A percentile compares a stretch with the other conserved stretches of the same genome.
Evolutionary conservation across 2,113 vertebrate genomes (phyloP).

Genomic region (Poicephalus meyeri): DNA sequence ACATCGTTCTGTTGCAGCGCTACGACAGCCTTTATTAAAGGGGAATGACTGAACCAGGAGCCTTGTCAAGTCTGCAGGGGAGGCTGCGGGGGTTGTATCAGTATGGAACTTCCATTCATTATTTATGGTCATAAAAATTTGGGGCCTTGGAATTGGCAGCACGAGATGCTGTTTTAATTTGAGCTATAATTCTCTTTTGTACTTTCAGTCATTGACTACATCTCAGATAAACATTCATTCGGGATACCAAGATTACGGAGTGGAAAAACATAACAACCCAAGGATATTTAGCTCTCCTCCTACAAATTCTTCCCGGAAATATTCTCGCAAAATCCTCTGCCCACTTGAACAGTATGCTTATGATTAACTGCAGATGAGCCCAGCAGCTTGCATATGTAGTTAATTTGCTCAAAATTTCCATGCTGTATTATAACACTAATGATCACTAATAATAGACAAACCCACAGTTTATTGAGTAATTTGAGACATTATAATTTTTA

Average conservation of each 20-base stretch:
- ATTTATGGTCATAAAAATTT: conserved; percentile 24
- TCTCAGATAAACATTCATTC: conserved; percentile 46
- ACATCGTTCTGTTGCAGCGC: conserved; percentile 2
- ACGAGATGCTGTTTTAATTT: conserved; percentile 55
- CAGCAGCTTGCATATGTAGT: conserved; percentile 75
- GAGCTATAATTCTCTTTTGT: conserved; percentile 36
- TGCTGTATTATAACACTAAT: conserved; percentile 82
- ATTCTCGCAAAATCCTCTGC: conserved; percentile 66
- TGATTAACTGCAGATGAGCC: conserved; percentile 81
- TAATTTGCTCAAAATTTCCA: conserved; percentile 84
- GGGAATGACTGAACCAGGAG: not conserved
- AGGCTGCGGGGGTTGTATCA: not conserved
- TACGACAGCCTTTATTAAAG: not conserved
- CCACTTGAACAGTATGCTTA: conserved; percentile 64
- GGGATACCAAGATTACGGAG: conserved; percentile 47
- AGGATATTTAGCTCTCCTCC: conserved; percentile 50
- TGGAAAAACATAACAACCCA: not conserved
- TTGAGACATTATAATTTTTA: conserved; percentile 80
- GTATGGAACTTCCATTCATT: conserved; percentile 7
- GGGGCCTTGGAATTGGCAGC: not conserved
- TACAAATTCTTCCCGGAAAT: conserved; percentile 68
- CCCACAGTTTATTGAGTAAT: conserved; percentile 86
- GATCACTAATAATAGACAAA: conserved; percentile 85
- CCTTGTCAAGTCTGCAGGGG: not conserved
- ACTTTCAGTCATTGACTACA: conserved; percentile 9